Conservation (phyloP, 2,888 invertebrate genomes). For the Pegoplata infirma region DNA sequence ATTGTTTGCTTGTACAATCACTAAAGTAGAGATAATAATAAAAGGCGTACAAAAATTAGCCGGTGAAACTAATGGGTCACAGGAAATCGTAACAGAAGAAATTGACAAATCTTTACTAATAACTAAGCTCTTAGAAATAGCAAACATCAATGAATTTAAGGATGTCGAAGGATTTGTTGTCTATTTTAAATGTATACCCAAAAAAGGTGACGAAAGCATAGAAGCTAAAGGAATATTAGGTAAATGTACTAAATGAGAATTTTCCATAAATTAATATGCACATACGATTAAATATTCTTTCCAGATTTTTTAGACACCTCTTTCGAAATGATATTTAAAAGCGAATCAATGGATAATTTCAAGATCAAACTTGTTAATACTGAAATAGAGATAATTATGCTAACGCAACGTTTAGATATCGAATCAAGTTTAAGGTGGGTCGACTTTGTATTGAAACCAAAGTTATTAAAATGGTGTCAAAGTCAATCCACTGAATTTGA, state of each 20-base stretch:
- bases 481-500: background rate
- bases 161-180: conserved; percentile 67
- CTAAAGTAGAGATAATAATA: conserved; percentile 62
- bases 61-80: background rate
- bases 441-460: conserved; percentile 79
- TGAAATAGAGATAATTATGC: conserved; percentile 5
- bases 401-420: conserved; percentile 42
- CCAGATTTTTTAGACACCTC: conserved; percentile 68
- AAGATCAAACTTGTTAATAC: conserved; percentile 60
- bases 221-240: conserved; percentile 69
- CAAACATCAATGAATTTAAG: conserved; percentile 8
- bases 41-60: conserved; percentile 65
- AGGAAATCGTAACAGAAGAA: conserved; percentile 14
- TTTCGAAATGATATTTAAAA: conserved; percentile 69
- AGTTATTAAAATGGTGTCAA: conserved; percentile 74
- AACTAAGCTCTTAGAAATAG: conserved; percentile 1
- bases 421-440: conserved; percentile 68
- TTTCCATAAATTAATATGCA: background rate
- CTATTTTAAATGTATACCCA: conserved; percentile 69
- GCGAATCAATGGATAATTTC: conserved; percentile 67
- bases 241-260: conserved; percentile 56
- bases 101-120: conserved; percentile 15
- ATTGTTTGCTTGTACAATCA: conserved; percentile 80
- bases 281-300: conserved; percentile 1
- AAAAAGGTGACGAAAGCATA: conserved; percentile 65